Base-by-base conservation (phyloP, 1,140 invertebrate species). In the Brachionus koreanus region DNA sequence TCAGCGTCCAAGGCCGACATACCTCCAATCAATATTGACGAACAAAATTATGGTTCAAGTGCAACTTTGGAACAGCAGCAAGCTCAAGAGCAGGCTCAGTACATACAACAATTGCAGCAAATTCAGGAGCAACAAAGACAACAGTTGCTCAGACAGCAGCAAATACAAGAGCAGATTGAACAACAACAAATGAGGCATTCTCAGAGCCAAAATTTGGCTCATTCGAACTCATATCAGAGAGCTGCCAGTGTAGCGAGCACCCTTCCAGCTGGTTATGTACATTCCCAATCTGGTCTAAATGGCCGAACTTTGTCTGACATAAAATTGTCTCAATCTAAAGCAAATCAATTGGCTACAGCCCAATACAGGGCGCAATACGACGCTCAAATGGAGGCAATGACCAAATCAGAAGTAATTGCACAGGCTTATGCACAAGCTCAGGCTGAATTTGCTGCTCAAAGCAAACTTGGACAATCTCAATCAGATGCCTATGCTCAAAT, bases 351-450 rank as follows among this genome's bases (percentile, higher is more conserved):
- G 9, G 65, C 65, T 23, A 69, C 65, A 12, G 65, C 65, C 9
- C 65, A 69, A 33, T 69, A 69, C 35, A 69, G 65, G 16, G 39
- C 69, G 43, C 69, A 74, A 46, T 46, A 74, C 23, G 69, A 74
- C 13, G 69, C 42, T 49, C 42, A 74, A 13, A 43, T 74, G 43
- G 39, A 74, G 46, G 39, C 69, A 25, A 12, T 46, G 25, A 46
- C 37, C 23, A 42, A 74, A 74, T 3, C 69, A 5, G 39, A 74
- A 74, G 69, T 69, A 9, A 69, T 69, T 69, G 65, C 65, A 6
- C 69, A 74, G 25, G 39, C 69, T 74, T 43, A 74, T 46, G 37
- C 37, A 23, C 69, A 74, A 29, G 42, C 69, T 25, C 69, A 74
- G 25, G 69, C 69, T 46, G 19, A 74, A 57, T 19, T 57, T 7